Evolutionary conservation across 2,888 invertebrate genomes (phyloP).

Genomic region (Salpingus planirostris): DNA sequence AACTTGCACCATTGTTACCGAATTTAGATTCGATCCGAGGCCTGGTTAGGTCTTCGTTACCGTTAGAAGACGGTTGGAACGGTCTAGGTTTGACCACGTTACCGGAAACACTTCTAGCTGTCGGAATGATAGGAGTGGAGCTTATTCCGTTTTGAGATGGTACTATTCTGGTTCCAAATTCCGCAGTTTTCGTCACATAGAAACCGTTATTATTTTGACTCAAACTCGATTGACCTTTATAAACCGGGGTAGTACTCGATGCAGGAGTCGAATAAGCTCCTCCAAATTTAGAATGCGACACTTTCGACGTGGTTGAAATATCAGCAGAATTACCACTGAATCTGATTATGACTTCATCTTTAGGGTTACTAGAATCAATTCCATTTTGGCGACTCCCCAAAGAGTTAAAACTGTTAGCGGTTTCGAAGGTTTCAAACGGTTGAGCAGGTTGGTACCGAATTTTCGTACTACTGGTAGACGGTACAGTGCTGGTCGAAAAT

Average conservation of each 20-base stretch:
- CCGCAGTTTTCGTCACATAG: background rate
- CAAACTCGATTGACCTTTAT: background rate
- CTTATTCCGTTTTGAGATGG: background rate
- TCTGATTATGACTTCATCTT: too few relatives aligned
- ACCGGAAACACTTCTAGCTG: background rate
- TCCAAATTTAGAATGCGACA: too few relatives aligned
- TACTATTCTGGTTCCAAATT: too few relatives aligned
- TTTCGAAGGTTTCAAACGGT: slow-evolving; percentile 1
- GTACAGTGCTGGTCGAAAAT: too few relatives aligned
- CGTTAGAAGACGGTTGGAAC: slow-evolving; percentile 18
- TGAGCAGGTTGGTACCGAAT: too few relatives aligned
- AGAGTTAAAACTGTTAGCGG: too few relatives aligned
- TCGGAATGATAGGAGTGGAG: background rate
- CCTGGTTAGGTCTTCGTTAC: background rate
- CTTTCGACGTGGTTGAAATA: too few relatives aligned
- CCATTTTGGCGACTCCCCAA: background rate
- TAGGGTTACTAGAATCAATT: too few relatives aligned
- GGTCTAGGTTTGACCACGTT: slow-evolving; percentile 20
- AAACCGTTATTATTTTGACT: too few relatives aligned
- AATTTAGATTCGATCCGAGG: background rate
- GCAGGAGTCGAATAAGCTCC: too few relatives aligned
- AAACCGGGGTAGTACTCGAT: too few relatives aligned
- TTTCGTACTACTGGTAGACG: background rate
- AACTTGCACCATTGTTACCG: slow-evolving; percentile 13
- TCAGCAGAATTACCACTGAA: too few relatives aligned